A percentile compares a stretch with the other conserved stretches of the same genome.
Conservation (phyloP, 2,797 vertebrate genomes). For the Botia kubotai region DNA sequence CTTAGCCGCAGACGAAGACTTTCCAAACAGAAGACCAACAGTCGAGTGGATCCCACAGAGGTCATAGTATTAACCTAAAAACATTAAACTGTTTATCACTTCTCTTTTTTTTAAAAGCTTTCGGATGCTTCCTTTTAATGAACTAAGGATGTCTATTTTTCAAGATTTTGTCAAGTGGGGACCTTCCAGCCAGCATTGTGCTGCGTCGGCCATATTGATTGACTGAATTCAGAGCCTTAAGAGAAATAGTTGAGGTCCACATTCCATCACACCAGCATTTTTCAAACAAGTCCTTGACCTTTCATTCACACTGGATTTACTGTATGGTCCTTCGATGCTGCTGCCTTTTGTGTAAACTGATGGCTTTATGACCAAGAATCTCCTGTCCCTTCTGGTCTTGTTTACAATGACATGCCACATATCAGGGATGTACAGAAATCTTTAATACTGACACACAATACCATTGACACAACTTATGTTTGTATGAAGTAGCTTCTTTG, state of each 20-base stretch:
- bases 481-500: conserved; percentile 55
- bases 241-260: conserved; percentile 25
- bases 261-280: conserved; percentile 41
- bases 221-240: conserved; percentile 50
- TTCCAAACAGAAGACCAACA: conserved; percentile 78
- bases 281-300: conserved; percentile 47
- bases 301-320: conserved; percentile 64
- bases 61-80: conserved; percentile 80
- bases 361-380: conserved; percentile 60
- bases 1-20: conserved; percentile 66
- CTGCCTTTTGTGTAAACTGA: conserved; percentile 58
- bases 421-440: conserved; percentile 60
- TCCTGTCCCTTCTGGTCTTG: conserved; percentile 49
- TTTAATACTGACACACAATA: conserved; percentile 47
- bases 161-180: conserved; percentile 1
- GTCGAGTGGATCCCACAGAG: conserved; percentile 72
- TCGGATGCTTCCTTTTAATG: conserved; percentile 24
- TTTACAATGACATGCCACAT: conserved; percentile 56
- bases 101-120: conserved; percentile 7
- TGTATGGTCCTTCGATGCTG: conserved; percentile 59
- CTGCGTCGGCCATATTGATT: not conserved
- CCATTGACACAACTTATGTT: conserved; percentile 59
- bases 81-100: conserved; percentile 3
- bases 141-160: conserved; percentile 60
- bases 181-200: conserved; percentile 14